Percentiles rank a stretch among this genome's conserved stretches.
phyloP scores from a whole-genome alignment of 2,797 vertebrate species.

The Mionectes olivaceus region DNA sequence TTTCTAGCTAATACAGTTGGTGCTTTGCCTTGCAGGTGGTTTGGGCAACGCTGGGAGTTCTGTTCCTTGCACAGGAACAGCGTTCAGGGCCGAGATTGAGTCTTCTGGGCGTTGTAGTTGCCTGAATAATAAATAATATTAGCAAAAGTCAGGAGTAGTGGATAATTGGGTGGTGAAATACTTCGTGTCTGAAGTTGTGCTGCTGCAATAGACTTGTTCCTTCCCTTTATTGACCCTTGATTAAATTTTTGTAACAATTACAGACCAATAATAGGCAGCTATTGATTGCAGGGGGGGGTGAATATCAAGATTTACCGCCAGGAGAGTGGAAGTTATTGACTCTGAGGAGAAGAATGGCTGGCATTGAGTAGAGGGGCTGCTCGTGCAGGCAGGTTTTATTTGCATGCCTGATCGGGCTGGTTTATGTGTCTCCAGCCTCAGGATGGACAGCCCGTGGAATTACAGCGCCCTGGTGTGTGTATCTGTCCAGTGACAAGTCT shows the following conservation, averaged over 20 bases:
- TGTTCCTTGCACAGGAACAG: neutral
- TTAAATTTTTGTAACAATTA: slow-evolving; percentile 69
- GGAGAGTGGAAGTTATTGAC: slow-evolving; percentile 50
- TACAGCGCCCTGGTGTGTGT: fast-evolving
- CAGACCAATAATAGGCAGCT: slow-evolving; percentile 58
- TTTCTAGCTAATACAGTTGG: fast-evolving
- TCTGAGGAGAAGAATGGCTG: neutral
- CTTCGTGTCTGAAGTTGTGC: neutral
- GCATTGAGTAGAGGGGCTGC: neutral
- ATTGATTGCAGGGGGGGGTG: slow-evolving; percentile 48
- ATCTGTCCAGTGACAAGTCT: fast-evolving
- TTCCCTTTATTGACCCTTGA: slow-evolving; percentile 60
- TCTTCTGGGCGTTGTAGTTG: neutral
- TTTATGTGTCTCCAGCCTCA: neutral
- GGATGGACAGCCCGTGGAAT: fast-evolving
- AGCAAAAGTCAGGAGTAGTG: neutral
- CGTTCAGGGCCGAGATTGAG: neutral
- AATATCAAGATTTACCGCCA: slow-evolving; percentile 20
- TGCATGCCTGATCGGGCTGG: neutral
- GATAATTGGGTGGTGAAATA: slow-evolving; percentile 25
- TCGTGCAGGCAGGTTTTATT: neutral
- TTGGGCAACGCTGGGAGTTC: neutral
- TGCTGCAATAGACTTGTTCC: slow-evolving; percentile 10
- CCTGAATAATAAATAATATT: slow-evolving; percentile 1
- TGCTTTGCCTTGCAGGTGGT: neutral